phyloP scores from a whole-genome alignment of 2,888 invertebrate genomes.

The Cosmia pyralina region DNA sequence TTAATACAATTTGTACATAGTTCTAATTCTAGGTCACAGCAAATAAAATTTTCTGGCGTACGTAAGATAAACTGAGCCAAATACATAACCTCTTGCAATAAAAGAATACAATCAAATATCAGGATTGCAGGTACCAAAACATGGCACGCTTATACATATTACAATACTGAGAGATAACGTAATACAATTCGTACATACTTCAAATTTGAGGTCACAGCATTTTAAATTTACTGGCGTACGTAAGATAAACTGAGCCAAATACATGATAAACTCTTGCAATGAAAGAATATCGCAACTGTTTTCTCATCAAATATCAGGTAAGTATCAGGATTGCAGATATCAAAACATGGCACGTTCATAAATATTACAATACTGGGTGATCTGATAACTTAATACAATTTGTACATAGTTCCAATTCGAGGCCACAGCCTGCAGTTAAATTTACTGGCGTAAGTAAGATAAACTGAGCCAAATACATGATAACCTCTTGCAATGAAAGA shows the following conservation, averaged over 20 bases:
- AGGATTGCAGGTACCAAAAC: conserved; percentile 8
- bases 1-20: conserved; percentile 9
- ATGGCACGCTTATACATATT: conserved; percentile 16
- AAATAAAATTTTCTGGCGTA: no score
- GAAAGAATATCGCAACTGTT: neutral
- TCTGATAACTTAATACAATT: conserved; percentile 7
- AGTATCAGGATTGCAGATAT: neutral
- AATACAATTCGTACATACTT: conserved; percentile 10
- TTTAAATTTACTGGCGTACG: conserved; percentile 34
- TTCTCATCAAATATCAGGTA: neutral
- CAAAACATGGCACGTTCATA: conserved; percentile 14
- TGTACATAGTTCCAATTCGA: conserved; percentile 5
- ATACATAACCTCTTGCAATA: no score
- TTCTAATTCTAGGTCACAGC: conserved; percentile 7
- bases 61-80: no score
- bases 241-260: conserved; percentile 36
- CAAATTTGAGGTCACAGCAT: conserved; percentile 12
- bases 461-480: no score
- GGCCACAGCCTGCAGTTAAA: neutral
- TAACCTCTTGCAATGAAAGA: no score
- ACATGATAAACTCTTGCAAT: conserved; percentile 45
- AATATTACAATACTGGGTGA: conserved; percentile 8
- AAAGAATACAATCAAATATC: neutral
- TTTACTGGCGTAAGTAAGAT: no score
- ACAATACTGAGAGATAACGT: neutral